Percentiles rank a stretch among this genome's conserved stretches.
Conservation (phyloP, 2,888 invertebrate genomes). For the Calameuta idolon region DNA sequence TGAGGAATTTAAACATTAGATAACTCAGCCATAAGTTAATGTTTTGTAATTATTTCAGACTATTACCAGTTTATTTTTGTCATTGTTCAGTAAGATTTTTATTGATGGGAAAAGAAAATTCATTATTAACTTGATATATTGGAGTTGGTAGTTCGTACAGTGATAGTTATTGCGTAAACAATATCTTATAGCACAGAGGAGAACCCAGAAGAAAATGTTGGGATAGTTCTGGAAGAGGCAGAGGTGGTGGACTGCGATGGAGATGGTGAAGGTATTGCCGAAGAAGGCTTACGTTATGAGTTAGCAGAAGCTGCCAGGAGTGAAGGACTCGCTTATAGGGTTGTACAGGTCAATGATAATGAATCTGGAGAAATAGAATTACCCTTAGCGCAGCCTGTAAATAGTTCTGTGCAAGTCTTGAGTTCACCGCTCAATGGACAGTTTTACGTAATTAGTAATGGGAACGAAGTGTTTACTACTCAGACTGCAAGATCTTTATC, state of each 20-base stretch:
- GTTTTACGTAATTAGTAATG: constrained; percentile 82
- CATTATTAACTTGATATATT: no score
- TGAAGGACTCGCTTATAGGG: constrained; percentile 74
- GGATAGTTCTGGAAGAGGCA: constrained; percentile 44
- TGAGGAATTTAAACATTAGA: neutral
- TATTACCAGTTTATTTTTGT: neutral
- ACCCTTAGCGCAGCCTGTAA: constrained; percentile 56
- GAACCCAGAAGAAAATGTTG: constrained; percentile 36
- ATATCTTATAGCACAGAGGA: constrained; percentile 35
- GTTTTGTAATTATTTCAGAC: neutral
- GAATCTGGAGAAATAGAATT: constrained; percentile 63
- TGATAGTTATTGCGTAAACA: neutral
- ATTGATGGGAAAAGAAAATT: no score
- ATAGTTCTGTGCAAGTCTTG: constrained; percentile 67
- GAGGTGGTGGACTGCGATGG: constrained; percentile 44
- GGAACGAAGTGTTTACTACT: constrained; percentile 77
- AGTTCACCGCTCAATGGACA: constrained; percentile 74
- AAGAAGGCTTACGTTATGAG: constrained; percentile 45
- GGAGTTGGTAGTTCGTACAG: neutral
- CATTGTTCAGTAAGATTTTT: no score
- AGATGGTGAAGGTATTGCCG: constrained; percentile 34
- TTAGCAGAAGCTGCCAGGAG: constrained; percentile 38
- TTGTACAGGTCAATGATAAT: constrained; percentile 75
- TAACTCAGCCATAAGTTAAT: neutral
- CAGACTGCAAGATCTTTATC: constrained; percentile 69